Evolutionary conservation across 92 coral and sea anemone genomes (phyloP), one percentile per base, ranked within the genome.

Genomic region (Desmophyllum pertusum): DNA sequence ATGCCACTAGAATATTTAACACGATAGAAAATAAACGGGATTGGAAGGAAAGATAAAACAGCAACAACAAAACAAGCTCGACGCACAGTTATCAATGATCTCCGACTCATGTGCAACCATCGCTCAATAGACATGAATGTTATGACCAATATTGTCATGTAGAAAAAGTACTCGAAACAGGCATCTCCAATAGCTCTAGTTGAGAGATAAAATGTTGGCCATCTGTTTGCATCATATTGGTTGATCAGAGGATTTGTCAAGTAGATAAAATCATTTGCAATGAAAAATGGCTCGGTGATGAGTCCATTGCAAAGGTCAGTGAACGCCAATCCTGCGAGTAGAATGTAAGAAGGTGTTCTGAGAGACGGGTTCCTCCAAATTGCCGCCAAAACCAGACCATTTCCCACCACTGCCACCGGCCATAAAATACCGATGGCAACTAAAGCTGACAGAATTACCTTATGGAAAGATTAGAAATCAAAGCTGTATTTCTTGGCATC

Each of bases 231-330:
- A 23, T 2, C 30, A 38, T 14, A 21, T 37, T 6, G 9, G 13
- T n/a, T 68, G 25, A 18, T 6, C 1, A 19, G 8, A 14, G n/a
- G 41, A 14, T 68, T 11, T 37, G 7, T 35, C 48, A 36, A 33
- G 11, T 11, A 8, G 14, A 43, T 42, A 35, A 73, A 29, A 4
- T 51, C 35, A 23, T 37, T 5, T 25, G 70, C 51, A 27, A n/a
- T 52, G 31, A 50, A 38, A 41, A 77, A 59, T 0, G 81, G 81
- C 23, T 55, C 48, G 6, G 68, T 57, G 21, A 77, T 37, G 36
- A 59, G 31, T 40, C 81, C 81, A 29, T 51, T 77, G 35, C 51
- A 36, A 59, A 77, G 37, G 70, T 77, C 81, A 77, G 81, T 57
- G 27, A 57, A 76, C 19, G 68, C 80, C 80, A 76, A 53, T 23